phyloP scores from a whole-genome alignment of 2,113 vertebrate species.

The Smithornis capensis region DNA sequence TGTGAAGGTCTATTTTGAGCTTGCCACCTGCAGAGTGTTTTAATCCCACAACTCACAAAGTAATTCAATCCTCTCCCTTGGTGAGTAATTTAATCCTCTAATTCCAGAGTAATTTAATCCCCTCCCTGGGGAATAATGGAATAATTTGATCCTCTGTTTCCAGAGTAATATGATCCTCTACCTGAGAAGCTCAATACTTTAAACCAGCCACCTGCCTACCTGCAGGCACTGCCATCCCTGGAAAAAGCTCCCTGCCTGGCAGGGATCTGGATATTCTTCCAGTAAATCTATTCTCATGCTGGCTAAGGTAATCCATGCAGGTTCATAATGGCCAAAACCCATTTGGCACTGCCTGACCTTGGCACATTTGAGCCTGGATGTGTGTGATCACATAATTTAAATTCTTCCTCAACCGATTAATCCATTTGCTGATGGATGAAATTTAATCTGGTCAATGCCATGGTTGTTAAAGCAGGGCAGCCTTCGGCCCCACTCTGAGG shows the following conservation, averaged over 20 bases:
- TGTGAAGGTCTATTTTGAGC: conserved; percentile 56
- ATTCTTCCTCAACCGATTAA: background rate
- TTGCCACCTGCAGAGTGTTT: conserved; percentile 57
- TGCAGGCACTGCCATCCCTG: background rate
- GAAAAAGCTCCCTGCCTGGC: fast-evolving
- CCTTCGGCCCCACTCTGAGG: fast-evolving
- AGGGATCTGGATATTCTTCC: fast-evolving
- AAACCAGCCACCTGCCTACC: conserved; percentile 5
- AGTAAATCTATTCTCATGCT: background rate
- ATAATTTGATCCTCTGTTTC: conserved; percentile 58
- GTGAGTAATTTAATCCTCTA: conserved; percentile 69
- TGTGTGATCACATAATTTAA: background rate
- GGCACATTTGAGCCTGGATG: background rate
- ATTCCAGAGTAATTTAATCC: conserved; percentile 69
- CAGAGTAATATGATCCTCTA: conserved; percentile 43
- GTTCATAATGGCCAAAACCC: background rate
- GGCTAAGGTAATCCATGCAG: background rate
- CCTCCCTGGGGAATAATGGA: conserved; percentile 57
- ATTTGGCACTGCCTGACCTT: fast-evolving
- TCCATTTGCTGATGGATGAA: background rate
- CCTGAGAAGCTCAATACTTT: conserved; percentile 12
- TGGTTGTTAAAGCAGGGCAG: background rate
- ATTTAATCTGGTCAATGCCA: background rate
- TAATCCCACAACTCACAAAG: conserved; percentile 57
- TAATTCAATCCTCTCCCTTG: conserved; percentile 68